A percentile compares a stretch with the other conserved stretches of the same genome.
Conservation (phyloP, 2,113 vertebrate species). For the Jacana jacana region DNA sequence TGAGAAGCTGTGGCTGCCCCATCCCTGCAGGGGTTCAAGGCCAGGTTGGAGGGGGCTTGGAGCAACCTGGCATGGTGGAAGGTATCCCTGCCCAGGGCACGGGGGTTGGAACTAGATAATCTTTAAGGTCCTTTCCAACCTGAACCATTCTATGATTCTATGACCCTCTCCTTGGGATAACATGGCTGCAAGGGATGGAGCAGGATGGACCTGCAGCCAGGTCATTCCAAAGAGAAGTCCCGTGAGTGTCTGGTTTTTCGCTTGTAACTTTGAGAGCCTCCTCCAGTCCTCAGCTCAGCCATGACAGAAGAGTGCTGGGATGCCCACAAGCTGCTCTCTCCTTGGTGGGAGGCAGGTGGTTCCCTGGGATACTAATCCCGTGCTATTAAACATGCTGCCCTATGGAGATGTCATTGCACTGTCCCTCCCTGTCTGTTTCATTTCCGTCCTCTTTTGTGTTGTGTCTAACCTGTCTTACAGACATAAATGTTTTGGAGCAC, state of each 20-base stretch:
- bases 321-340: neutral
- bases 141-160: no score
- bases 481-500: neutral
- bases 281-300: neutral
- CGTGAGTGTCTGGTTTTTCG: neutral
- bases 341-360: rapidly evolving
- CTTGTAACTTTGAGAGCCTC: neutral
- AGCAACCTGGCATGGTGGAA: no score
- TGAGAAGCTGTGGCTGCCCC: no score
- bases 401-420: neutral
- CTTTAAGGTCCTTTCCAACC: no score
- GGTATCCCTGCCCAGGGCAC: no score
- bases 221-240: neutral
- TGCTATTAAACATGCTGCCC: neutral
- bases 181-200: neutral
- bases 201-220: neutral
- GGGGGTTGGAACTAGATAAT: no score
- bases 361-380: neutral
- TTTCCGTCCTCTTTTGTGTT: neutral
- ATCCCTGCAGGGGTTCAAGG: no score
- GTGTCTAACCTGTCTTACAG: neutral
- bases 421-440: rapidly evolving
- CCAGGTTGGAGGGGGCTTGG: no score
- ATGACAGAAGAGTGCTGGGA: neutral
- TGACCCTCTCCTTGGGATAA: neutral